Percentiles rank a stretch among this genome's conserved stretches.
These are phyloP conservation scores for Sparus aurata DNA, from an alignment of 2,797 vertebrate genomes.

Conservation along the genomic window DNA sequence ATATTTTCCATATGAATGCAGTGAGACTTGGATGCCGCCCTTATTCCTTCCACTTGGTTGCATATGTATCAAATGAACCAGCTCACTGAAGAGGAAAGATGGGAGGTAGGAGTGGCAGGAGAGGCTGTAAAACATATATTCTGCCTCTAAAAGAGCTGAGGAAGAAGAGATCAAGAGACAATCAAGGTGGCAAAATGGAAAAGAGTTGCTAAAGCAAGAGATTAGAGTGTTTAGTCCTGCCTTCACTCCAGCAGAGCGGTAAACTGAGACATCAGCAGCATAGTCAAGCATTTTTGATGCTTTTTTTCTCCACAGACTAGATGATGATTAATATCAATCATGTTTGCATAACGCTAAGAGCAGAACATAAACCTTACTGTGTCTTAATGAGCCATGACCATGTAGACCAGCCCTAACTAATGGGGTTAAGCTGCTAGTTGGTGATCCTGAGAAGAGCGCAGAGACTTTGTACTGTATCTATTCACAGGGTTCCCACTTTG, in stretches of 20 bases:
- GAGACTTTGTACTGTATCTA: neutral
- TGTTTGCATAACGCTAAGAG: slow-evolving; percentile 52
- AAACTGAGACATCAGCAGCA: slow-evolving; percentile 64
- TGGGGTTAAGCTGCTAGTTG: slow-evolving; percentile 58
- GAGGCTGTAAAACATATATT: slow-evolving; percentile 7
- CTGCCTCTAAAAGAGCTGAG: slow-evolving; percentile 11
- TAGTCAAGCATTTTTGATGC: slow-evolving; percentile 29
- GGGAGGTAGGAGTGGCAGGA: slow-evolving; percentile 20
- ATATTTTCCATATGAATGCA: slow-evolving; percentile 59
- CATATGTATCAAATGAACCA: slow-evolving; percentile 49
- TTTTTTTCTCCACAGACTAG: slow-evolving; percentile 42
- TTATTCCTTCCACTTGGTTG: slow-evolving; percentile 55
- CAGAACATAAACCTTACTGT: slow-evolving; percentile 71
- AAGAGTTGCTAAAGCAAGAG: slow-evolving; percentile 12
- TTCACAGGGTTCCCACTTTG: slow-evolving; percentile 13
- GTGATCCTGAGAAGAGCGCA: slow-evolving; percentile 12
- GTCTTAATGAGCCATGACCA: slow-evolving; percentile 76
- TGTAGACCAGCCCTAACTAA: slow-evolving; percentile 72
- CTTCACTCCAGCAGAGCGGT: slow-evolving; percentile 30
- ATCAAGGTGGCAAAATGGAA: slow-evolving; percentile 1
- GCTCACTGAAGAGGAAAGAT: slow-evolving; percentile 54
- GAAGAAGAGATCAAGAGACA: slow-evolving; percentile 9
- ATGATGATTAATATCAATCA: slow-evolving; percentile 76
- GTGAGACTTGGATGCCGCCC: slow-evolving; percentile 14
- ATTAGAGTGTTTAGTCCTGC: neutral